Base-by-base conservation (phyloP, 2,797 vertebrate genomes). In the Harpagifer antarcticus region DNA sequence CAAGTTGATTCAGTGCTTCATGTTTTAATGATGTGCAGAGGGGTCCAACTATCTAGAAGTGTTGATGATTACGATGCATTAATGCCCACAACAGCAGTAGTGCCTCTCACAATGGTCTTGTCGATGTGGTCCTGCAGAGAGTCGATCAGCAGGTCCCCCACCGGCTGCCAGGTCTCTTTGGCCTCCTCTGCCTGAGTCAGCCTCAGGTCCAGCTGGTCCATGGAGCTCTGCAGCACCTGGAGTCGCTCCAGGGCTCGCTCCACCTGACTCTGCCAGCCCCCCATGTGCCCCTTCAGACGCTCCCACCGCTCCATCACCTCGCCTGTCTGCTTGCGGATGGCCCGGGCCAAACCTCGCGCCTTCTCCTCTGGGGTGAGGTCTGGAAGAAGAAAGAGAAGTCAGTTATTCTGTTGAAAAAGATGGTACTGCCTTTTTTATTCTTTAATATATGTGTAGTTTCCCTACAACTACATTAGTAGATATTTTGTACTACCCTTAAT, bases 241-340 rank as follows among this genome's bases (percentile, higher is more conserved):
- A 99, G 94, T 62, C 96, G 96, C 91, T 98, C 97, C 82, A 99
- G 55, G 0, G 97, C 96, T 74, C 90, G 95, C 83, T 98, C 97
- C 79, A 99, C 96, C 93, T 98, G 97, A 87, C 94, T 96, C 75
- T 98, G 96, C 98, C 98, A 99, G 75, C 93, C 93, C 3, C 76
- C 95, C 13, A 95, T 93, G 9, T 95, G 95, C 2, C 93, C 94
- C 53, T 94, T 96, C 13, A 99, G 93, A 52, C 93, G 96, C 78
- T 98, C 97, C 98, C 98, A 99, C 33, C 96, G 97, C 78, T 98
- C 98, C 53, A 94, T 95, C 73, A 99, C 96, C 79, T 99, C 98
- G 0, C 92, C 95, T 0, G 97, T 97, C 91, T 99, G 97, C 80
- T 97, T 99, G 45, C 98, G 97, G 94, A 99, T 98, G 37, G 97